Base-by-base conservation (phyloP, 2,888 invertebrate species). In the Lutraria lutraria region DNA sequence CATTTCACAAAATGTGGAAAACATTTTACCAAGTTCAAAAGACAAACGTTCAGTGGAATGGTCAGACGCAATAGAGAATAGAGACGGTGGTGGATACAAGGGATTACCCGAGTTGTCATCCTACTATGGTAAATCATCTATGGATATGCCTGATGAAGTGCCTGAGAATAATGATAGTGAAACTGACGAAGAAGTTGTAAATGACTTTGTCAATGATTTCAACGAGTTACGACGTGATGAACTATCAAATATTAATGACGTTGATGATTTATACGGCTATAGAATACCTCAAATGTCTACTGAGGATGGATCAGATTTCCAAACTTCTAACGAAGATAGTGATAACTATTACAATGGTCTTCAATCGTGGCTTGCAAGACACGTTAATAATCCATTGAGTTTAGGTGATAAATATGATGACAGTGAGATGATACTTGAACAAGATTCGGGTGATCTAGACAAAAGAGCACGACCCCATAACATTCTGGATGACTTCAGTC, bases 91-190 rank as follows among this genome's bases (percentile, higher is more conserved):
- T 82, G 86, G 91, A 29, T 79, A 88, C 25, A 88, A 88, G 0
- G 91, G 86, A 13, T 86, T 89, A 89, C n/a, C n/a, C n/a, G n/a
- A n/a, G 43, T 43, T 43, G 43, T 86, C 89, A 19, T 88, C 89
- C 6, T 91, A 87, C 54, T 91, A 91, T 68, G 89, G 86, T 0
- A 91, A 91, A 85, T 54, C 89, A 63, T 89, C 91, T 13, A 53
- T 43, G 29, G 76, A 56, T 31, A 54, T 63, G 25, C 25, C 83
- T 25, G 60, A 63, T 31, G 86, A 72, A 54, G 43, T 85, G 54
- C 83, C 68, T 43, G 63, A 72, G 16, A 54, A 16, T 21, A 63
- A 68, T n/a, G 34, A 72, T 25, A 60, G 56, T 54, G 87, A 85
- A 56, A 83, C 21, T 4, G 76, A 81, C 54, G 79, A 82, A 34